Evolutionary conservation across 2,888 invertebrate species (phyloP), one percentile per base, ranked within the genome.

Genomic region (Cynaeus angustus): DNA sequence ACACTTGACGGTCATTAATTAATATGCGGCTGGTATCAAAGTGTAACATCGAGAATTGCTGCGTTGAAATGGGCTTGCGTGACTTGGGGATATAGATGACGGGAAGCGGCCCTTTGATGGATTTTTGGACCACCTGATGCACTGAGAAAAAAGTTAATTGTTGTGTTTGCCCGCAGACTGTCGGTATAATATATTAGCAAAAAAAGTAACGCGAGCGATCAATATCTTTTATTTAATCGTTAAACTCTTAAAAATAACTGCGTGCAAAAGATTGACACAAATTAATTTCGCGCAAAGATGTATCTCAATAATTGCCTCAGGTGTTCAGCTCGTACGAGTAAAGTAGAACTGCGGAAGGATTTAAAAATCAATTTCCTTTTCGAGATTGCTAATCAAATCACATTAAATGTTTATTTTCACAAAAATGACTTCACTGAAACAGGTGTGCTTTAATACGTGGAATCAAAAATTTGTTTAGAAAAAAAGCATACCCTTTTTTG

Each of bases 1-100:
- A 37, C 61, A 61, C 50, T 50, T 61, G 50, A 61, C 26, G 37
- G 46, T 37, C 48, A 61, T 61, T 61, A 61, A 61, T 61, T 61
- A 48, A 61, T 48, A 50, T 61, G n/a, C 45, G 4, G 16, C 9
- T 26, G 61, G 21, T 48, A 61, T 61, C 61, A 50, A 61, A 61
- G 50, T 61, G 50, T 61, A 50, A 33, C 61, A 61, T 61, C 61
- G 33, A 21, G 28, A 10, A 3, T 50, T 9, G 9, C 9, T 7
- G n/a, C 3, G 30, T 50, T 50, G 16, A 26, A 26, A 48, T 14
- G 21, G 8, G 48, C 48, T 16, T 14, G 56, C 30, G 26, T 58
- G 45, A 58, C 43, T 26, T 26, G 37, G 41, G 10, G 41, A 28
- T 10, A 9, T n/a, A 50, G 30, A 28, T 8, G 28, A 26, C 12